phyloP scores from a whole-genome alignment of 2,113 vertebrate species.

The Pipa parva region DNA sequence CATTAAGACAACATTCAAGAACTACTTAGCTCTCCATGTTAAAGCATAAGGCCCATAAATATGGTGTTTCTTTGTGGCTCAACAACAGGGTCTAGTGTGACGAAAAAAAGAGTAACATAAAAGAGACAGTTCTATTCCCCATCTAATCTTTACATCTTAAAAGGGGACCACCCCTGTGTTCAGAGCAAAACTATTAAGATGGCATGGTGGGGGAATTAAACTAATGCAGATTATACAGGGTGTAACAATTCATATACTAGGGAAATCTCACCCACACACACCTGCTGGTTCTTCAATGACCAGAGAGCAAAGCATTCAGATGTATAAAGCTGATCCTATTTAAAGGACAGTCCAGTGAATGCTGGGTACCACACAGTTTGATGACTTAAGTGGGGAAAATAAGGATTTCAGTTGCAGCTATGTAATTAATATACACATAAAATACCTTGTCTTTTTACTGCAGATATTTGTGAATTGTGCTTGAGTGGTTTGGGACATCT shows the following conservation, averaged over 20 bases:
- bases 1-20: background rate
- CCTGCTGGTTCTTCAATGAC: conserved; percentile 16
- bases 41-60: conserved; percentile 2
- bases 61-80: conserved; percentile 14
- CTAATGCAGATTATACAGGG: conserved; percentile 20
- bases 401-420: too few species aligned
- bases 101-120: conserved; percentile 13
- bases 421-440: too few species aligned
- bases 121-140: conserved; percentile 4
- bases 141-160: conserved; percentile 17
- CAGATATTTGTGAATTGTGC: too few species aligned
- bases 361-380: too few species aligned
- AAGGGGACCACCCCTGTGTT: conserved; percentile 35
- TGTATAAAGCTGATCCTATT: background rate
- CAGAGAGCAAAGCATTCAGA: background rate
- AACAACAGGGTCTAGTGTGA: conserved; percentile 29
- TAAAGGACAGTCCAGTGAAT: background rate
- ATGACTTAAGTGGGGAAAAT: too few species aligned
- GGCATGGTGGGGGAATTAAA: background rate
- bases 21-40: background rate
- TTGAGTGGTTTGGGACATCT: too few species aligned
- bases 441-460: too few species aligned
- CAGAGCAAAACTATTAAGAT: conserved; percentile 21
- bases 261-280: conserved; percentile 29
- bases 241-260: conserved; percentile 13